phyloP scores from a whole-genome alignment of 2,113 vertebrate species.

The Clarias gariepinus region DNA sequence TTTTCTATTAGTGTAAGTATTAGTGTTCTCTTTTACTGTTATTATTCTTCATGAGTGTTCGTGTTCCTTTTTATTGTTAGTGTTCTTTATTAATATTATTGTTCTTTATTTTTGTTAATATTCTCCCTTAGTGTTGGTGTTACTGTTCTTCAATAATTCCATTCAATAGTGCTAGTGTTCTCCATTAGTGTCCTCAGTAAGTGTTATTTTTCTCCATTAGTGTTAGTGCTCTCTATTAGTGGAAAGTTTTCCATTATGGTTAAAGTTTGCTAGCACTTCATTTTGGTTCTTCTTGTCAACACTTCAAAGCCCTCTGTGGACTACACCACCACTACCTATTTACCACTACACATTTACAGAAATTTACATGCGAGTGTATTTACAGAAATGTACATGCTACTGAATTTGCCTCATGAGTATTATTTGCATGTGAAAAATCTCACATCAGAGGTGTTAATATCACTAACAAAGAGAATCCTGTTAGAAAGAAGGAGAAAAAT shows the following conservation, averaged over 20 bases:
- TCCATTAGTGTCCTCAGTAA: background rate
- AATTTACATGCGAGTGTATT: background rate
- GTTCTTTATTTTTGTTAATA: too few species aligned
- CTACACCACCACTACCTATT: background rate
- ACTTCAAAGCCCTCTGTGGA: background rate
- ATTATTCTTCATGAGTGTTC: too few species aligned
- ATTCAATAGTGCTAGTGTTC: too few species aligned
- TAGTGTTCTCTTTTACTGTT: too few species aligned
- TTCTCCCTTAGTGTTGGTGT: background rate
- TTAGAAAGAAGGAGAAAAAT: background rate
- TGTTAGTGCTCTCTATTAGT: background rate
- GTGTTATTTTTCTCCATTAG: too few species aligned
- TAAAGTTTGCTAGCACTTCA: background rate
- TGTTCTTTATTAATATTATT: too few species aligned
- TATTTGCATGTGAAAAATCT: background rate
- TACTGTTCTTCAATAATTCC: too few species aligned
- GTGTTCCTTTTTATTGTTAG: too few species aligned
- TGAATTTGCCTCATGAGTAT: background rate
- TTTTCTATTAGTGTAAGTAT: too few species aligned
- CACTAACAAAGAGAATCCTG: background rate
- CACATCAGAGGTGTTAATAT: background rate
- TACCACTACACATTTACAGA: background rate
- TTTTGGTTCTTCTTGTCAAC: background rate
- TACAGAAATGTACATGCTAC: background rate
- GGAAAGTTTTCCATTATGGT: background rate